A percentile compares a stretch with the other conserved stretches of the same genome.
Conservation (phyloP, 2,797 vertebrate species). For the Siniperca undulata region DNA sequence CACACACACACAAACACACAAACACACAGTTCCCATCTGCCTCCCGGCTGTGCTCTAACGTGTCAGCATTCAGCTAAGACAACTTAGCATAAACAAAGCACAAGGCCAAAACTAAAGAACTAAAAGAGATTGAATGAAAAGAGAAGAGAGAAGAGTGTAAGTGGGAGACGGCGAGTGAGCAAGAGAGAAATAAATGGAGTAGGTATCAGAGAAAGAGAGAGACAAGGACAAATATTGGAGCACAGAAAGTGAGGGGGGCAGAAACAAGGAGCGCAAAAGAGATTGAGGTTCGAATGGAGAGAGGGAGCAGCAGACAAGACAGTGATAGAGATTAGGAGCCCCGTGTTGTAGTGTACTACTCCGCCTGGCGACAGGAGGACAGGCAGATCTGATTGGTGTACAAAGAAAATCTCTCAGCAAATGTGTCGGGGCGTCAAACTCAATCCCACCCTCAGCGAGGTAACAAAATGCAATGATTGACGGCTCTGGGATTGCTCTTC, state of each 20-base stretch:
- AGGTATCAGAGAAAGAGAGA: conserved; percentile 46
- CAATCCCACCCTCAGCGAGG: conserved; percentile 72
- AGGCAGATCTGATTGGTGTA: conserved; percentile 80
- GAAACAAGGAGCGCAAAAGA: conserved; percentile 39
- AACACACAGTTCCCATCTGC: conserved; percentile 7
- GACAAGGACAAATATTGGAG: conserved; percentile 71
- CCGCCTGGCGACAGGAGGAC: conserved; percentile 70
- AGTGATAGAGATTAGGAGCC: conserved; percentile 74
- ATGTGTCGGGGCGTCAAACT: conserved; percentile 70
- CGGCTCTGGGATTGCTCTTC: conserved; percentile 75
- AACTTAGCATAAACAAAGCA: conserved; percentile 51
- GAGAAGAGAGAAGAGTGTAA: conserved; percentile 15
- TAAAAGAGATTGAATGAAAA: conserved; percentile 48
- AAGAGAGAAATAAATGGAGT: conserved; percentile 44
- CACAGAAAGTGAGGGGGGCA: conserved; percentile 59
- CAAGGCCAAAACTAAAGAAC: conserved; percentile 44
- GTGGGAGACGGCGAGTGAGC: conserved; percentile 29
- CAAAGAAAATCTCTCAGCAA: conserved; percentile 79
- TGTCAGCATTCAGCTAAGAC: conserved; percentile 44
- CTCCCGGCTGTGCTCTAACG: conserved; percentile 34
- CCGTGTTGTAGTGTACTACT: conserved; percentile 58
- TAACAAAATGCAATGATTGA: conserved; percentile 79
- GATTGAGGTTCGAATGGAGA: conserved; percentile 59
- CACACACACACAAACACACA: conserved; percentile 18
- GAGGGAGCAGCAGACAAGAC: conserved; percentile 50